phyloP scores from a whole-genome alignment of 2,797 vertebrate genomes.

The Coluber constrictor region DNA sequence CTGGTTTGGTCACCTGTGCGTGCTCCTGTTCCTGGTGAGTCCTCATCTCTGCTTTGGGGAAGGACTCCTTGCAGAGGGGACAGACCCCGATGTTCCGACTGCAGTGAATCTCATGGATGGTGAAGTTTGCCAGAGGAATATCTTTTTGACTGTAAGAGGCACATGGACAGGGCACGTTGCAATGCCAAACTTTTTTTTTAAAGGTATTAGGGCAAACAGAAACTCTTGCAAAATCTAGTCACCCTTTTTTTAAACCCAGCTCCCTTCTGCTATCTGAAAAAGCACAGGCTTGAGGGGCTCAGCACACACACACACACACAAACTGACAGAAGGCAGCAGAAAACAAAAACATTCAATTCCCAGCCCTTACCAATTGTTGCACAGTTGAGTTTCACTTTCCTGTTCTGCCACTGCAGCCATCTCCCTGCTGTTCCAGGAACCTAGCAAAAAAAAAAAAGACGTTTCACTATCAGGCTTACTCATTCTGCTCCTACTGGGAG shows the following conservation, averaged over 20 bases:
- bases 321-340: no score
- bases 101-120: conserved; percentile 96
- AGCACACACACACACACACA: background rate
- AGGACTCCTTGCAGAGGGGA: conserved; percentile 83
- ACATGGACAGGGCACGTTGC: background rate
- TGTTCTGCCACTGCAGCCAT: conserved; percentile 65
- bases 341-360: rapidly evolving
- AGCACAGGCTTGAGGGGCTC: background rate
- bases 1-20: conserved; percentile 72
- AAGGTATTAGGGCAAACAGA: background rate
- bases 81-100: conserved; percentile 88
- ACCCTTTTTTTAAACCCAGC: background rate
- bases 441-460: background rate
- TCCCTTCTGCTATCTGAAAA: conserved; percentile 82
- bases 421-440: conserved; percentile 30
- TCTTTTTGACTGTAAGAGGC: conserved; percentile 82
- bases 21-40: conserved; percentile 87
- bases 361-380: conserved; percentile 72
- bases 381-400: conserved; percentile 60
- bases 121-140: conserved; percentile 90
- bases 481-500: background rate
- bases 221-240: background rate
- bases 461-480: conserved; percentile 26
- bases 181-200: background rate
- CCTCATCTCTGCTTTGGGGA: conserved; percentile 84